phyloP scores from a whole-genome alignment of 2,888 invertebrate species.

The Mesochorus sp. region DNA sequence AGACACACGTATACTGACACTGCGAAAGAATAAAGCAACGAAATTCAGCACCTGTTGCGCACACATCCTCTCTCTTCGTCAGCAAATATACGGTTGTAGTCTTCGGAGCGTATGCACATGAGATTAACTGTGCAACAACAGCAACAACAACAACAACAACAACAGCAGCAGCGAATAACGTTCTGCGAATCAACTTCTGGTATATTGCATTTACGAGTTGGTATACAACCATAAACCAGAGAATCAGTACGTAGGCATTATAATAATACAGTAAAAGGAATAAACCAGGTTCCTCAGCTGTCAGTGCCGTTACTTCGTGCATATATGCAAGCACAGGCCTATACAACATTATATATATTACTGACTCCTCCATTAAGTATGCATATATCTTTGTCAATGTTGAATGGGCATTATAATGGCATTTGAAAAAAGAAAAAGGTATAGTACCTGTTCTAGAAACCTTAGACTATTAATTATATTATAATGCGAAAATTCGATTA shows the following conservation, averaged over 20 bases:
- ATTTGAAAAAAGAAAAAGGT: neutral
- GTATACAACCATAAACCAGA: conserved; percentile 29
- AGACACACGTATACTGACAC: conserved; percentile 1
- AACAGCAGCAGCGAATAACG: conserved; percentile 34
- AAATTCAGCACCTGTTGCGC: conserved; percentile 58
- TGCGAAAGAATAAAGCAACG: conserved; percentile 28
- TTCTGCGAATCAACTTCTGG: conserved; percentile 33
- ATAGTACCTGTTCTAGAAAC: neutral
- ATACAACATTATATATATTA: neutral
- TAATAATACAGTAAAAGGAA: conserved; percentile 42
- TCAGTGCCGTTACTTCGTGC: conserved; percentile 49
- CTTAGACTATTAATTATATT: neutral
- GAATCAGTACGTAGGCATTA: conserved; percentile 44
- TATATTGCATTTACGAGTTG: conserved; percentile 28
- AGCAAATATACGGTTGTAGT: conserved; percentile 13
- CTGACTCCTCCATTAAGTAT: neutral
- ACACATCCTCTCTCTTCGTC: conserved; percentile 35
- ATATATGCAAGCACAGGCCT: neutral
- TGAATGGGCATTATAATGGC: conserved; percentile 3
- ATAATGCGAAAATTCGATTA: neutral
- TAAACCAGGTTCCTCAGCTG: conserved; percentile 37
- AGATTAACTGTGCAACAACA: conserved; percentile 21
- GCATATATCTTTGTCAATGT: neutral
- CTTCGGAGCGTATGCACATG: neutral
- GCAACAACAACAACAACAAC: no score